Base-by-base conservation (phyloP, 30 jellyfish, hydroid and myxozoan species). In the Hydra vulgaris region DNA sequence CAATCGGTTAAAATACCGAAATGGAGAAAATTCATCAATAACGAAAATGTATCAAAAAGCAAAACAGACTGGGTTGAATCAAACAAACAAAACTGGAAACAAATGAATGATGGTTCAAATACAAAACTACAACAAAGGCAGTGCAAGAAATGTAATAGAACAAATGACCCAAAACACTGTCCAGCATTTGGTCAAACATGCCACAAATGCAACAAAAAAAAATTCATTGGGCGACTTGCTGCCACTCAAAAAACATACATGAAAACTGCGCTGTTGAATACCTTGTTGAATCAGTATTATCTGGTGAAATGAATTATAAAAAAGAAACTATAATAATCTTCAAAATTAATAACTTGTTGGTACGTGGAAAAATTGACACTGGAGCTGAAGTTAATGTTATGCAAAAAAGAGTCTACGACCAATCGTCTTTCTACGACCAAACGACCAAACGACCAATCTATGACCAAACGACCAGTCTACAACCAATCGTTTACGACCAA, bases 171-270 rank as follows among this genome's bases (percentile, higher is more conserved):
- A 74, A 17, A 23, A 74, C 7, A 74, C n/a, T 79, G 87, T 1
- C 87, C 87, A 25, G 85, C 87, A 68, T 79, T 18, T 66, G 87
- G 87, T 19, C 18, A 79, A 70, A 69, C 26, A 18, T 79, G 87
- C 24, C 16, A 23, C 22, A 67, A 18, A n/a, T 17, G 87, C 74
- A 79, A 79, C 17, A 79, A 27, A 17, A 68, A 79, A 67, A 73
- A 27, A 79, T 21, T 74, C 73, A 66, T 53, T 79, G 18, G 17
- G 74, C 87, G 17, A 69, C 0, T 16, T 79, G 87, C 73, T 0
- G 86, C 86, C 0, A 25, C 18, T n/a, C 0, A 67, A 19, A 79
- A 69, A 15, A 16, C 15, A 24, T 19, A 17, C 74, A 21, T 20
- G 18, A n/a, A 67, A 70, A 22, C n/a, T 17, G 8, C 86, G 26